Base-by-base conservation (phyloP, 2,888 invertebrate genomes). In the Atethmia centrago region DNA sequence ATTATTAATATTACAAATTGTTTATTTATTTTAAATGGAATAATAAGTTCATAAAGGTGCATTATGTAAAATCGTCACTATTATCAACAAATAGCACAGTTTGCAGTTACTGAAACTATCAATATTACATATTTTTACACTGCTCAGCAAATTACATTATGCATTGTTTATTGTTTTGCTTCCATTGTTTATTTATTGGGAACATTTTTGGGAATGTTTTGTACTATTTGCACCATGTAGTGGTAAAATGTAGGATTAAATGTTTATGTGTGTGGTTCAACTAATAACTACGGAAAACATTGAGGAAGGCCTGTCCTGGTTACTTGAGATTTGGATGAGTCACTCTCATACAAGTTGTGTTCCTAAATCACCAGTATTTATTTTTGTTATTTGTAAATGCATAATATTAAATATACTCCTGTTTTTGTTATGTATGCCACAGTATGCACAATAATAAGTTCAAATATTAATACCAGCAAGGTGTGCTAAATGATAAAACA, bases 161-260 rank as follows among this genome's bases (percentile, higher is more conserved):
- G 31, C n/a, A 53, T 45, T n/a, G 21, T 62, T 73, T 45, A 14
- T 73, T 40, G 40, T 45, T 76, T 47, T 28, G 14, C 64, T 28
- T 75, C 42, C 42, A 51, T 45, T 62, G n/a, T 74, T 28, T 76
- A 36, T 55, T 62, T 28, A 40, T 47, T 71, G 31, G 21, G 12
- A 28, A 53, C 7, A 25, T 55, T 71, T 19, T 51, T 53, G 10
- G 16, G 14, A 42, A 53, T 31, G n/a, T 42, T 49, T 55, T 31
- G 19, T 31, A 53, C 1, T 53, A 9, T 42, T 45, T 74, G 31
- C 53, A 28, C 42, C 31, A 49, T n/a, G 14, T 12, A 40, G 16
- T 3, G 10, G 9, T 47, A 36, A 28, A 72, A 47, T 56, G n/a
- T 58, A 40, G 9, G 19, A 53, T 45, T 25, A 36, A 45, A 25